Conservation (phyloP, 2,888 invertebrate genomes). For the Cylindroiulus punctatus region DNA sequence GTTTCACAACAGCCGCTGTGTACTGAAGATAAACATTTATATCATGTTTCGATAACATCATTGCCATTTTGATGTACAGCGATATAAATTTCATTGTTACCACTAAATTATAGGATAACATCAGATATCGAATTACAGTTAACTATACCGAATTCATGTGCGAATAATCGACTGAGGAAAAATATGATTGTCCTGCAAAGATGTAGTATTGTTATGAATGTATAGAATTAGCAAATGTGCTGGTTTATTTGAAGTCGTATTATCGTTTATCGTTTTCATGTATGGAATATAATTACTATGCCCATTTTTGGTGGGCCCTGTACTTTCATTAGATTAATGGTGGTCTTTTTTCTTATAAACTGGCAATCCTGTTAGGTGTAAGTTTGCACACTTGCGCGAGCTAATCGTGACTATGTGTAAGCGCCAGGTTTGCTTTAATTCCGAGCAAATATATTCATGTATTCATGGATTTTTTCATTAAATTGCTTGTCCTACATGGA, state of each 20-base stretch:
- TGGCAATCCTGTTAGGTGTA: not conserved
- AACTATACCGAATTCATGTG: not conserved
- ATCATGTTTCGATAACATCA: no score
- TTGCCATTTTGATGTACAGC: not conserved
- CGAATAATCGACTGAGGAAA: no score
- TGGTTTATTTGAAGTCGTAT: no score
- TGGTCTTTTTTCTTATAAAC: not conserved
- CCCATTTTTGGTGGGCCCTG: not conserved
- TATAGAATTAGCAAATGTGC: no score
- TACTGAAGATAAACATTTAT: no score
- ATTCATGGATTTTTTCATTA: slow-evolving; percentile 46
- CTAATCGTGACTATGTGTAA: slow-evolving; percentile 17
- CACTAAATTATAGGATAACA: no score
- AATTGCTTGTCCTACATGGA: slow-evolving; percentile 31
- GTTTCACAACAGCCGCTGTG: no score
- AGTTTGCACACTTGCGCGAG: slow-evolving; percentile 7
- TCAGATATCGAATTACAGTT: not conserved
- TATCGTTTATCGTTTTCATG: not conserved
- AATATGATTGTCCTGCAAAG: no score
- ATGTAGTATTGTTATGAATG: no score
- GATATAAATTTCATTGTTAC: not conserved
- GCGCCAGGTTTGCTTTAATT: slow-evolving; percentile 45
- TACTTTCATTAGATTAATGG: not conserved
- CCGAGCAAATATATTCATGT: slow-evolving; percentile 48
- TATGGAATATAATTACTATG: not conserved